phyloP scores from a whole-genome alignment of 2,113 vertebrate genomes.

The Formicarius rufipectus region DNA sequence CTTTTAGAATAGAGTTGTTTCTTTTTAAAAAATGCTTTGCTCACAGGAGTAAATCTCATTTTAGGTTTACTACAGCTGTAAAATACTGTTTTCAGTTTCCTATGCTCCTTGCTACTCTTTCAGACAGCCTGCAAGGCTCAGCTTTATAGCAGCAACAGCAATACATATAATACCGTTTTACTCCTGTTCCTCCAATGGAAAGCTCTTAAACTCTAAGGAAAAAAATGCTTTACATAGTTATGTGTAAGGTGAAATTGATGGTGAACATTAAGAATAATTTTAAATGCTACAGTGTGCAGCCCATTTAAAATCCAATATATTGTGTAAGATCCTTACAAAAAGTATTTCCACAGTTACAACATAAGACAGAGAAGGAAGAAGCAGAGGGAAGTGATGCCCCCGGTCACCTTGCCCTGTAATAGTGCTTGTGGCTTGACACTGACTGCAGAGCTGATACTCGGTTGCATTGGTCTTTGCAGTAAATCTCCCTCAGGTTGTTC shows the following conservation, averaged over 20 bases:
- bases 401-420: fast-evolving
- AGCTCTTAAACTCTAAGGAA: background rate
- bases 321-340: background rate
- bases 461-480: background rate
- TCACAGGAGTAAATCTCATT: background rate
- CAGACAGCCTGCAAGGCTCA: background rate
- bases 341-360: background rate
- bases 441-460: background rate
- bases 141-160: background rate
- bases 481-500: background rate
- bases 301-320: background rate
- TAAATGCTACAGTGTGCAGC: background rate
- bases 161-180: background rate
- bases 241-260: background rate
- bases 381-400: background rate
- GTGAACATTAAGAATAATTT: background rate
- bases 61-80: background rate
- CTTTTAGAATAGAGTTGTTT: background rate
- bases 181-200: background rate
- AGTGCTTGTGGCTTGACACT: background rate
- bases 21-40: background rate
- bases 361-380: background rate
- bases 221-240: background rate
- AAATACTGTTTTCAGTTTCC: background rate
- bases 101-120: background rate